These are phyloP conservation scores for Bombyx mandarina DNA, from an alignment of 1,140 invertebrate genomes.

Conservation along the genomic window DNA sequence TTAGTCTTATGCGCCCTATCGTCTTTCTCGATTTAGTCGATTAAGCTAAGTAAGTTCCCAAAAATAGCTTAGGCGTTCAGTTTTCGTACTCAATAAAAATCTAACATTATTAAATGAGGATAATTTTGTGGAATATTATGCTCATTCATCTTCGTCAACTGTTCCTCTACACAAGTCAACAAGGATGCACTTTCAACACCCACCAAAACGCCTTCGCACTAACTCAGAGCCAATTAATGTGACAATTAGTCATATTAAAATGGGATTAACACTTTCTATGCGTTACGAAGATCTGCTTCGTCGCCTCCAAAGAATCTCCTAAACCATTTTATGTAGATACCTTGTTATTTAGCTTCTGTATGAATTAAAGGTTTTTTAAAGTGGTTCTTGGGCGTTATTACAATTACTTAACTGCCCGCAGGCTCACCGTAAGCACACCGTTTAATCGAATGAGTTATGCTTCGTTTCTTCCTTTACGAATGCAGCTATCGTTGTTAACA, in stretches of 20 bases:
- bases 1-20: too few relatives aligned
- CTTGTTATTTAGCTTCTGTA: slow-evolving; percentile 5
- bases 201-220: slow-evolving; percentile 4
- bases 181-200: not conserved
- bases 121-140: too few relatives aligned
- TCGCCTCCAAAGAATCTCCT: slow-evolving; percentile 18
- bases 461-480: slow-evolving; percentile 37
- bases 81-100: too few relatives aligned
- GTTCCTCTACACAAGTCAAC: too few relatives aligned
- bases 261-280: slow-evolving; percentile 49
- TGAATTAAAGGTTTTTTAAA: slow-evolving; percentile 15
- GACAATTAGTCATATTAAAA: slow-evolving; percentile 57
- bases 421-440: slow-evolving; percentile 25
- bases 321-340: slow-evolving; percentile 5
- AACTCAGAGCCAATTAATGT: slow-evolving; percentile 35
- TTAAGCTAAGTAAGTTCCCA: too few relatives aligned
- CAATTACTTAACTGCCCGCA: slow-evolving; percentile 41
- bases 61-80: too few relatives aligned
- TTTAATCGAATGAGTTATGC: slow-evolving; percentile 62
- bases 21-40: too few relatives aligned
- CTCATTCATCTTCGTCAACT: too few relatives aligned
- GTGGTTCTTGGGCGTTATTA: slow-evolving; percentile 20
- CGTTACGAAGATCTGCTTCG: slow-evolving; percentile 30
- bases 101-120: too few relatives aligned
- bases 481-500: slow-evolving; percentile 47